A percentile compares a stretch with the other conserved stretches of the same genome.
Evolutionary conservation across 2,113 vertebrate species (phyloP).

Genomic region (Potamarius usumacintae): DNA sequence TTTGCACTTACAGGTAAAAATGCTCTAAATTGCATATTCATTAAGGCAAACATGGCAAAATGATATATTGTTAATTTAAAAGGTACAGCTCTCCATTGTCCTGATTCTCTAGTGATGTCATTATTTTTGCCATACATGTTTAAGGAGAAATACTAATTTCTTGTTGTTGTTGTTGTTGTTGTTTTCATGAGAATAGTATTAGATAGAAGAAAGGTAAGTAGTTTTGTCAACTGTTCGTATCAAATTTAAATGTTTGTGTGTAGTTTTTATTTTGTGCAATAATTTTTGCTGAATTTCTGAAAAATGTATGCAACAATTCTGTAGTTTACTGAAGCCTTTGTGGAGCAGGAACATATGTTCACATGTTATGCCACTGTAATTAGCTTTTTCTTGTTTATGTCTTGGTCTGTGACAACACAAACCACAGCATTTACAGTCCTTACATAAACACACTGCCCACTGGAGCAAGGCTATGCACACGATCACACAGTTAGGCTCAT

Average conservation of each 20-base stretch:
- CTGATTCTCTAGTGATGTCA: not conserved
- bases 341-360: not conserved
- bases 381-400: constrained; percentile 2
- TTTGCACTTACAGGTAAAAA: not conserved
- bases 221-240: not conserved
- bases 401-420: not conserved
- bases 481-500: constrained; percentile 59
- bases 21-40: not conserved
- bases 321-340: not conserved
- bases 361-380: not conserved
- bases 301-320: not conserved
- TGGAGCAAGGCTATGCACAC: constrained; percentile 13
- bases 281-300: not conserved
- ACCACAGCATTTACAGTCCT: constrained; percentile 2
- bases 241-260: not conserved
- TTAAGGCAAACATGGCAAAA: not conserved
- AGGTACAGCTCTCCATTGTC: not conserved
- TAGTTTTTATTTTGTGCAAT: not conserved
- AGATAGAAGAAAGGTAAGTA: not conserved
- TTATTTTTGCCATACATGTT: too few relatives aligned
- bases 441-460: not conserved
- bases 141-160: too few relatives aligned
- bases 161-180: too few relatives aligned
- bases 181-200: not conserved
- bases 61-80: not conserved